Evolutionary conservation across 2,113 vertebrate species (phyloP), one percentile per base, ranked within the genome.

Genomic region (Callithrix jacchus): DNA sequence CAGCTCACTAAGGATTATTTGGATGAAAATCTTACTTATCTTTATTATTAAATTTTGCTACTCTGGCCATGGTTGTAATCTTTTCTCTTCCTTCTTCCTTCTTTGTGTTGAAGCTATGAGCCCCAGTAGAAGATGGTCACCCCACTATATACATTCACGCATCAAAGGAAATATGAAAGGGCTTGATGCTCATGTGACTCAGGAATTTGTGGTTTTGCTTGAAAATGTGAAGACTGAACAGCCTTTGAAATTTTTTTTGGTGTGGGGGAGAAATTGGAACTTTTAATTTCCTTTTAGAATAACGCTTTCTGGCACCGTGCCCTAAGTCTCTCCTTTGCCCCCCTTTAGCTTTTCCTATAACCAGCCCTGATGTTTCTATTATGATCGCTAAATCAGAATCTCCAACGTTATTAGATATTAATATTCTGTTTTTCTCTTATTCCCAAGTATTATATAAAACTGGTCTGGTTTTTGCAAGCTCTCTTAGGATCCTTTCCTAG

Each of bases 221-320:
- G 32, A 94, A 95, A 91, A 89, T 25, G 7, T 79, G 52, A 95
- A 80, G 61, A 18, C 42, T 5, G 16, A 47, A 71, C 52, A 49
- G 27, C 2, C 37, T 87, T 87, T 97, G 61, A 37, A 77, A 64
- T 82, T 79, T 58, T 58, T 23, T 21, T 1, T 14, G 1, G 54
- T 40, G 45, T 5, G 4, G 32, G 23, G 10, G 35, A 32, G 11
- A n/a, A 42, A 77, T 71, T 61, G 40, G 32, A 93, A 74, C 35
- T 95, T 68, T 87, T 56, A 70, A 97, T 97, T 93, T 97, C 92
- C 74, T 91, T 87, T 86, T 40, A 16, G 80, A 93, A 89, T 91
- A 86, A 91, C 45, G 80, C 83, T 93, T 93, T 94, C 56, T 96
- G 92, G 89, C 87, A 89, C 5, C 37, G n/a, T 18, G 27, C 68